Evolutionary conservation across 2,888 invertebrate genomes (phyloP).

Genomic region (Phytoseiulus persimilis): DNA sequence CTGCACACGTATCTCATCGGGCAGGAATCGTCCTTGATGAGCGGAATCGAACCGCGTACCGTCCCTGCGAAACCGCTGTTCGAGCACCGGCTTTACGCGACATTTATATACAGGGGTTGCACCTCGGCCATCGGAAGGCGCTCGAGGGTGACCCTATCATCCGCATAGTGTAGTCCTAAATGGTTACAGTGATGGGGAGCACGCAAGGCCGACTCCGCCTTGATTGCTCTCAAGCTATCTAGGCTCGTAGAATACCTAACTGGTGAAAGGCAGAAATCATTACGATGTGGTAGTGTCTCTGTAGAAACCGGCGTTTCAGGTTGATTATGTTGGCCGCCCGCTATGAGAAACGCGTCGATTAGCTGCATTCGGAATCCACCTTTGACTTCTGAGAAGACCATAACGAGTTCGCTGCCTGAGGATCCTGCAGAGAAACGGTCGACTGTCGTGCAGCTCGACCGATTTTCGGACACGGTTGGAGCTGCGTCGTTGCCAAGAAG

Average conservation of each 20-base stretch:
- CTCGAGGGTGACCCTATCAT: neutral
- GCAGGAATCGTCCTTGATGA: too few relatives aligned
- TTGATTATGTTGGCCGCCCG: neutral
- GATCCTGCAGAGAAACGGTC: neutral
- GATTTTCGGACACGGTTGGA: too few relatives aligned
- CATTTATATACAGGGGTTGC: neutral
- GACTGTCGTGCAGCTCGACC: neutral
- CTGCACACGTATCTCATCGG: neutral
- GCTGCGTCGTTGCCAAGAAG: too few relatives aligned
- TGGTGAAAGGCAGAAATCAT: neutral
- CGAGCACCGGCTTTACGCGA: neutral
- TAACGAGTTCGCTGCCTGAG: neutral
- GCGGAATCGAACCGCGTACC: too few relatives aligned
- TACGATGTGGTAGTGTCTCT: neutral
- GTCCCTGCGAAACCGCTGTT: too few relatives aligned
- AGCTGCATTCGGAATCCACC: neutral
- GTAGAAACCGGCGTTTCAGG: neutral
- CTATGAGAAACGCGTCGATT: neutral
- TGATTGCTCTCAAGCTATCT: neutral
- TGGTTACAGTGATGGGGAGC: neutral
- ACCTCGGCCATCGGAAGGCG: neutral
- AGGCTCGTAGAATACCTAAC: neutral
- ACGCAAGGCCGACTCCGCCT: neutral
- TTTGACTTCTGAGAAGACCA: neutral
- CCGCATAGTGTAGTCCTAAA: neutral